These are phyloP conservation scores for Crocodylus rhombifer DNA, from an alignment of 2,797 vertebrate species.

Conservation along the genomic window DNA sequence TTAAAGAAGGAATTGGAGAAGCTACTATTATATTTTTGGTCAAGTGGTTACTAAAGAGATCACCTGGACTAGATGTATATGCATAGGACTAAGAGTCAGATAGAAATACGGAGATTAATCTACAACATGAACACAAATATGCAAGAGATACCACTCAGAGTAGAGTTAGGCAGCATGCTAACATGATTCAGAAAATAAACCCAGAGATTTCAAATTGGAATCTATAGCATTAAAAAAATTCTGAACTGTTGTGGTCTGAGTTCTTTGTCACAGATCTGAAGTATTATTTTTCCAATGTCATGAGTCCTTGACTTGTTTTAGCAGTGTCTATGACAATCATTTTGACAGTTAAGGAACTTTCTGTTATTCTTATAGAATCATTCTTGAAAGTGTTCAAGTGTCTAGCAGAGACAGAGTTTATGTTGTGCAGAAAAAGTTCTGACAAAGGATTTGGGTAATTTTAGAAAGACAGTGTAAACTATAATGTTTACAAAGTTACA, in stretches of 20 bases:
- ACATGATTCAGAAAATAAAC: too few species aligned
- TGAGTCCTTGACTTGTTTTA: not conserved
- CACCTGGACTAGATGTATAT: not conserved
- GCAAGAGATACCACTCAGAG: not conserved
- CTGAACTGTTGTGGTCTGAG: too few species aligned
- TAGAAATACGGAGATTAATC: not conserved
- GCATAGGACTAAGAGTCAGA: not conserved
- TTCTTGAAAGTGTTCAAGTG: slow-evolving; percentile 38
- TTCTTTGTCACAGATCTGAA: not conserved
- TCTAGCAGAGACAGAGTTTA: not conserved
- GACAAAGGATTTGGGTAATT: not conserved
- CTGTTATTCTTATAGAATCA: not conserved
- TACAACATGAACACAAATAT: not conserved
- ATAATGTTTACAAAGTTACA: not conserved
- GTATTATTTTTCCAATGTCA: slow-evolving; percentile 4
- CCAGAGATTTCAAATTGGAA: too few species aligned
- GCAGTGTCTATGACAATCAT: slow-evolving; percentile 1
- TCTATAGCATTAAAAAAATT: too few species aligned
- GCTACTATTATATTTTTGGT: not conserved
- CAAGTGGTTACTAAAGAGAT: not conserved
- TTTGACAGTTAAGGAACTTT: slow-evolving; percentile 25
- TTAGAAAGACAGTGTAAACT: not conserved
- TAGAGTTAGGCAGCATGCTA: too few species aligned
- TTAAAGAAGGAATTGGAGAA: not conserved
- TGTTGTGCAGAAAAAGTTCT: not conserved